phyloP scores from a whole-genome alignment of 64 coral and sea anemone genomes.

The Dendronephthya gigantea region DNA sequence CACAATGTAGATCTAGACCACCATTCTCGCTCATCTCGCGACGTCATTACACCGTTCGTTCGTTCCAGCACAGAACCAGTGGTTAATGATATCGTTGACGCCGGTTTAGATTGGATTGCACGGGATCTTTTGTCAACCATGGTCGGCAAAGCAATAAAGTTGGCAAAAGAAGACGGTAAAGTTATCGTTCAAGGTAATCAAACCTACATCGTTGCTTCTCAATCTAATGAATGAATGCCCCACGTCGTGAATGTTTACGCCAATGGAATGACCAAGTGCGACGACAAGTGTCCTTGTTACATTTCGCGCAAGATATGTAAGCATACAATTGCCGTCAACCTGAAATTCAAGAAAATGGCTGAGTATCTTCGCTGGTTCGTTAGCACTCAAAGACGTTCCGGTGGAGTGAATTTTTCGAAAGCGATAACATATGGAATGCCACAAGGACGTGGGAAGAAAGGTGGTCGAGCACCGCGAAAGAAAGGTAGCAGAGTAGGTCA shows the following conservation, averaged over 20 bases:
- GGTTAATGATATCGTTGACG: neutral
- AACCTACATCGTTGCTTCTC: neutral
- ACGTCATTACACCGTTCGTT: too few species aligned
- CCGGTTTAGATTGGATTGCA: neutral
- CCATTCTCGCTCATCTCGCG: too few species aligned
- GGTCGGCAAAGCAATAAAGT: neutral
- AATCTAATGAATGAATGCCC: neutral
- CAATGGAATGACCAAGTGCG: neutral
- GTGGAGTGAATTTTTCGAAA: neutral
- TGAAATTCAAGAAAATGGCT: neutral
- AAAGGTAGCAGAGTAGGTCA: neutral
- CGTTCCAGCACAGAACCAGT: too few species aligned
- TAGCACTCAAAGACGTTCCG: neutral
- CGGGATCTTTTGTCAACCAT: neutral
- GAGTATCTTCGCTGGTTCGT: constrained; percentile 1
- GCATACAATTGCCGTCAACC: neutral
- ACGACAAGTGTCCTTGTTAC: constrained; percentile 18
- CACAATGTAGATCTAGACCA: neutral
- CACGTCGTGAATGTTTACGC: neutral
- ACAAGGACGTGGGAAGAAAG: neutral
- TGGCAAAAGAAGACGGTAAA: neutral
- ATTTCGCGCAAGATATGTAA: neutral
- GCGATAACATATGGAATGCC: neutral
- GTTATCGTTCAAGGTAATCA: neutral
- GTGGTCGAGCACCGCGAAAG: neutral